phyloP scores from a whole-genome alignment of 2,797 vertebrate genomes.

The Intellagama lesueurii region DNA sequence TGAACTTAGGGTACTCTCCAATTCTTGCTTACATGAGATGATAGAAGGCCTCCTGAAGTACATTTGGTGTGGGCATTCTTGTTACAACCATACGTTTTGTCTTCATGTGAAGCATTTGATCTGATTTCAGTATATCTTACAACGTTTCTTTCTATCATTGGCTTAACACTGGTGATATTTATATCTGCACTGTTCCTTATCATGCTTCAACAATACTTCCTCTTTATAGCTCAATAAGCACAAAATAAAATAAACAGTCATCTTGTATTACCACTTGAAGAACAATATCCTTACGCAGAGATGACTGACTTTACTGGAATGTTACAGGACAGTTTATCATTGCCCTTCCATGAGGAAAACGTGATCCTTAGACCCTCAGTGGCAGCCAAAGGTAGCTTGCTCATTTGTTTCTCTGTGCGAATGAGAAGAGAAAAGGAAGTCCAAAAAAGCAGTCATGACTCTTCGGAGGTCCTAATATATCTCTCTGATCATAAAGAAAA shows the following conservation, averaged over 20 bases:
- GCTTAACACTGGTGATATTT: neutral
- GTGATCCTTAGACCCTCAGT: rapidly evolving
- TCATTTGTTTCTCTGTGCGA: constrained; percentile 35
- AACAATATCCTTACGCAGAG: neutral
- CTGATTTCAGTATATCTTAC: neutral
- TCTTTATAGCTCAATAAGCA: neutral
- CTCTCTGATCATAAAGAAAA: constrained; percentile 40
- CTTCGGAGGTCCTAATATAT: constrained; percentile 38
- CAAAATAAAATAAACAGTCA: neutral
- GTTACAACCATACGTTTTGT: neutral
- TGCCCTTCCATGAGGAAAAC: neutral
- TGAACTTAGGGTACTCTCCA: neutral
- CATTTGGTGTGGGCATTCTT: neutral
- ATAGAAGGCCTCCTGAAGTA: neutral
- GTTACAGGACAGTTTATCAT: neutral
- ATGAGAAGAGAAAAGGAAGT: constrained; percentile 37
- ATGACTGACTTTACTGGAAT: constrained; percentile 18
- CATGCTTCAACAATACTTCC: constrained; percentile 1
- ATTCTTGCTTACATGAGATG: neutral
- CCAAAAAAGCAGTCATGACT: neutral
- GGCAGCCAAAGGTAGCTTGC: neutral
- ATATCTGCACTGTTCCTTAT: neutral
- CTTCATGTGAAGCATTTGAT: neutral
- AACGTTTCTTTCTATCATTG: neutral
- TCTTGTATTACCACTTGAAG: neutral